Conservation (phyloP, 2,888 invertebrate genomes). For the Bruchidius siliquastri region DNA sequence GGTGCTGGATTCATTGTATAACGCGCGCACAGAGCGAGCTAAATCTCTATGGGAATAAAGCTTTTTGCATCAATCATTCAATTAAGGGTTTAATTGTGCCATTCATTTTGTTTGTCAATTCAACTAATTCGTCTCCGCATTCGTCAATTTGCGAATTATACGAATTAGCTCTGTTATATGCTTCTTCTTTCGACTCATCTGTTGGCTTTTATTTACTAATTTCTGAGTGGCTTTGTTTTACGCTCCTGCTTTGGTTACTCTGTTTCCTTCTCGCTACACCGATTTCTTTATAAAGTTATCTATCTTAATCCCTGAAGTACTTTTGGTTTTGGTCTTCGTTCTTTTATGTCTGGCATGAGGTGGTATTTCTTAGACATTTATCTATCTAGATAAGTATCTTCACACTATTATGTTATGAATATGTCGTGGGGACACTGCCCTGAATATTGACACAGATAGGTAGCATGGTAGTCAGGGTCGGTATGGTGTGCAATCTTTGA, state of each 20-base stretch:
- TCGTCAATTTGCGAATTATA: constrained; percentile 38
- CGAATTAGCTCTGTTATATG: constrained; percentile 32
- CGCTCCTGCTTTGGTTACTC: neutral
- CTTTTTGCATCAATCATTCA: constrained; percentile 46
- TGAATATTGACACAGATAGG: no score
- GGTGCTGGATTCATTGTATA: neutral
- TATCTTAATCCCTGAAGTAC: no score
- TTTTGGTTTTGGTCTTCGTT: no score
- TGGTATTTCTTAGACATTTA: no score
- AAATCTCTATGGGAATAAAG: constrained; percentile 19
- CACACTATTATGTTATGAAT: no score
- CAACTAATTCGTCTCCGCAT: constrained; percentile 41
- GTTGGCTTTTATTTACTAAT: constrained; percentile 23
- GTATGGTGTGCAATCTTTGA: no score
- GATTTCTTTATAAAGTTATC: neutral
- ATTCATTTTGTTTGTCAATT: constrained; percentile 47
- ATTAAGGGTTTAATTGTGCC: constrained; percentile 47
- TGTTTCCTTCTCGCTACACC: neutral
- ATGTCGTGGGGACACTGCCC: no score
- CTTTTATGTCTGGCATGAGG: no score
- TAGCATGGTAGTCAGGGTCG: no score
- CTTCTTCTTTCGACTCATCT: constrained; percentile 29
- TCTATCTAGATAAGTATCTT: no score
- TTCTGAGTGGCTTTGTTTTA: constrained; percentile 19
- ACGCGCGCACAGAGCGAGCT: constrained; percentile 9